phyloP scores from a whole-genome alignment of 2,113 vertebrate species.

The Noturus placidus region DNA sequence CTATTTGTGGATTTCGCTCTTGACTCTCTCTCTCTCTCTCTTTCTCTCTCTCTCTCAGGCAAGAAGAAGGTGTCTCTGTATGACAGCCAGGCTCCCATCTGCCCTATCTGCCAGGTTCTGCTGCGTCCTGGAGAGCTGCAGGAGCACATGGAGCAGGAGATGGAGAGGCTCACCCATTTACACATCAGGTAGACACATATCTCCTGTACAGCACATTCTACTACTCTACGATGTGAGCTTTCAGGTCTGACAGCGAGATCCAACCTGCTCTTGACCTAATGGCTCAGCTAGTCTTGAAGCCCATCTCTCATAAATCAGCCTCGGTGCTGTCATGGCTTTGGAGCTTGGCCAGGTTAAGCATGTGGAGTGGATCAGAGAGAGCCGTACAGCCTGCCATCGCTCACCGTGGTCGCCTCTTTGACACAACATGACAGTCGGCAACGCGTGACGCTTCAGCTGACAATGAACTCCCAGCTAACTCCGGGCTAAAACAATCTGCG shows the following conservation, averaged over 20 bases:
- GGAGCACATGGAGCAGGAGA: conserved; percentile 98
- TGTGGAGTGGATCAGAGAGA: conserved; percentile 38
- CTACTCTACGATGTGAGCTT: not conserved
- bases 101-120: conserved; percentile 96
- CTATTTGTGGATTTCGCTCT: not conserved
- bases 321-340: conserved; percentile 11
- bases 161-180: conserved; percentile 90
- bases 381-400: not conserved
- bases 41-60: conserved; percentile 72
- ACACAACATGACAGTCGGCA: not conserved
- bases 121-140: conserved; percentile 93
- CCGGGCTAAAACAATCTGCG: not conserved
- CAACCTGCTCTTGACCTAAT: conserved; percentile 15
- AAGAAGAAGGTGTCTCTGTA: conserved; percentile 95
- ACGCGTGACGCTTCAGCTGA: not conserved
- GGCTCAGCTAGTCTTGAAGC: conserved; percentile 1
- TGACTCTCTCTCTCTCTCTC: conserved; percentile 24
- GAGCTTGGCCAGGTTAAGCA: conserved; percentile 26
- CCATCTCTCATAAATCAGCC: conserved; percentile 37
- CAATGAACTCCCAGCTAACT: not conserved
- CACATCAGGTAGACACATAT: conserved; percentile 82
- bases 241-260: not conserved
- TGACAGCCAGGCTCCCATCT: conserved; percentile 96
- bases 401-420: not conserved
- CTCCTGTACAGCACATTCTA: conserved; percentile 17